Conservation (phyloP, 2,113 vertebrate genomes). For the Electrona antarctica region DNA sequence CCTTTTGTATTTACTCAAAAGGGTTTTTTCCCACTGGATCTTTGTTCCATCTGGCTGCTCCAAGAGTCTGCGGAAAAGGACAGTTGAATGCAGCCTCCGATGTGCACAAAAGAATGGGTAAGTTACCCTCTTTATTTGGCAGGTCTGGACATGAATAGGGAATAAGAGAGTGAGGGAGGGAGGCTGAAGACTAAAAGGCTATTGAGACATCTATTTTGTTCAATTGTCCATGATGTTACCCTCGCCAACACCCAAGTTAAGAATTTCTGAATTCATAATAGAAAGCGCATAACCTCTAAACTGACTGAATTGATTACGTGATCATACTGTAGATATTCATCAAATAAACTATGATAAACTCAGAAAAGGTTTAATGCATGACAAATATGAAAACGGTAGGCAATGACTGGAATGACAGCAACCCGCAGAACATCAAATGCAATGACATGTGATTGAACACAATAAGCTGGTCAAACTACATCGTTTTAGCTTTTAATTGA, state of each 20-base stretch:
- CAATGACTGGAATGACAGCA: neutral
- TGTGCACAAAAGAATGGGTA: slow-evolving; percentile 99
- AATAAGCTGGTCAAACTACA: slow-evolving; percentile 17
- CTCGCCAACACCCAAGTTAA: slow-evolving; percentile 20
- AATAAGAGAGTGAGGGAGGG: slow-evolving; percentile 66
- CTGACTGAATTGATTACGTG: neutral
- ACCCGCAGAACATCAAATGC: neutral
- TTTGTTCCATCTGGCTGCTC: slow-evolving; percentile 90
- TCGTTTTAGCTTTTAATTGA: slow-evolving; percentile 20
- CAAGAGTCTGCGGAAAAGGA: slow-evolving; percentile 89
- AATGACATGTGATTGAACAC: slow-evolving; percentile 23
- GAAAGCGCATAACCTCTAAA: neutral
- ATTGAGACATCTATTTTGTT: slow-evolving; percentile 66
- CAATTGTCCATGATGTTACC: slow-evolving; percentile 50
- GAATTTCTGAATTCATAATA: slow-evolving; percentile 24
- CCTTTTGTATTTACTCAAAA: slow-evolving; percentile 85
- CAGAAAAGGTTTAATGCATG: neutral
- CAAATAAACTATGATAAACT: neutral
- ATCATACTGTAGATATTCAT: neutral
- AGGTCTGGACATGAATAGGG: slow-evolving; percentile 77
- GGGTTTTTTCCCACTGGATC: slow-evolving; percentile 88
- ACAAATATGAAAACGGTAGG: neutral
- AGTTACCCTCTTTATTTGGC: slow-evolving; percentile 86
- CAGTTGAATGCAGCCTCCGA: slow-evolving; percentile 99
- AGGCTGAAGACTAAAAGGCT: slow-evolving; percentile 63